Base-by-base conservation (phyloP, 2,113 vertebrate genomes). In the Puntigrus tetrazona region DNA sequence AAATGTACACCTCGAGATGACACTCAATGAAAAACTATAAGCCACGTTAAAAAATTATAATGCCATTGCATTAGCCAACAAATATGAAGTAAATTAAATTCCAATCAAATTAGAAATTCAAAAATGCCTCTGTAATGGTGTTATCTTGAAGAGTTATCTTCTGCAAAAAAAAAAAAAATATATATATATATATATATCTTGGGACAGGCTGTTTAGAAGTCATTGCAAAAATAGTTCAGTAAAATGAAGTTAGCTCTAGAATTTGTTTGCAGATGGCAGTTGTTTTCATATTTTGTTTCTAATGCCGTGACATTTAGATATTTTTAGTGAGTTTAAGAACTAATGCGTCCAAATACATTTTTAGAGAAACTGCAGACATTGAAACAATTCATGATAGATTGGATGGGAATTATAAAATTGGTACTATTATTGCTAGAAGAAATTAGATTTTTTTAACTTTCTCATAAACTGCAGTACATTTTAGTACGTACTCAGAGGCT, bases 381-480 rank as follows among this genome's bases (percentile, higher is more conserved):
- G 11, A 41, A n/a, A 25, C 10, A 13, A 41, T 70, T 22, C 20
- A 72, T 14, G 11, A 72, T 14, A 43, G 38, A 43, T 6, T 43
- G 22, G 69, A 72, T 14, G 7, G 69, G 6, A 14, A 72, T 67
- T 36, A 63, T 69, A 69, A 2, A 38, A 22, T 36, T 69, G n/a
- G n/a, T 73, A 43, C 27, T 25, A n/a, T 38, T 38, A 69, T 38
- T 69, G 16, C 36, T 22, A 43, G 69, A 5, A 43, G 5, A 43
- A 14, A 25, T 27, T 43, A 7, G 11, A 43, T 43, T 43, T 6
- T 43, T 3, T 43, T 43, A 27, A n/a, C 1, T 7, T 73, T 73
- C 36, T 73, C n/a, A 25, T 43, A 73, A 50, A 73, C 43, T 73
- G 41, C 36, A 73, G n/a, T 45, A n/a, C n/a, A 45, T 74, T 73